Percentiles rank a stretch among this genome's conserved stretches.
These are phyloP conservation scores for Xestia sexstrigata DNA, from an alignment of 2,888 invertebrate genomes.

Conservation along the genomic window DNA sequence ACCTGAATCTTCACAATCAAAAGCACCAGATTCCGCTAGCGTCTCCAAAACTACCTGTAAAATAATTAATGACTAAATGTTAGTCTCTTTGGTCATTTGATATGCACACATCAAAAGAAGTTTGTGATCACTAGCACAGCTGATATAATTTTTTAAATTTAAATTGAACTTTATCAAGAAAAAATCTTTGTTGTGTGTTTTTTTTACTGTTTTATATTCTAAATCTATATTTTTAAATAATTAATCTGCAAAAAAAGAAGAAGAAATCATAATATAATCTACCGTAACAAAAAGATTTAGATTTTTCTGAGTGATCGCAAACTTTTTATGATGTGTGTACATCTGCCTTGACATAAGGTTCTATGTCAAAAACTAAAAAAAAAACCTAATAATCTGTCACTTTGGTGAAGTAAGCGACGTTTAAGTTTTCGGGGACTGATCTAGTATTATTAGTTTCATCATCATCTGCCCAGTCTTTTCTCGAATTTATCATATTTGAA, in stretches of 20 bases:
- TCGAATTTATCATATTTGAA: not conserved
- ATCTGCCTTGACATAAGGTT: not conserved
- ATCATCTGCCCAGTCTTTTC: not conserved
- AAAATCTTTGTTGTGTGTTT: too few species aligned
- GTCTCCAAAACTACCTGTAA: constrained; percentile 29
- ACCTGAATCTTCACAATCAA: constrained; percentile 20
- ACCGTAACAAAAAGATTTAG: too few species aligned
- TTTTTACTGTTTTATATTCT: too few species aligned
- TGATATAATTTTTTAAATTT: too few species aligned
- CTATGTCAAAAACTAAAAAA: not conserved
- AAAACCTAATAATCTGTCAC: not conserved
- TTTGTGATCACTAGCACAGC: too few species aligned
- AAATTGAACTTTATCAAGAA: too few species aligned
- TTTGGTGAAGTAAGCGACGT: not conserved
- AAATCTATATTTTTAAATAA: too few species aligned
- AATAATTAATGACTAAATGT: not conserved
- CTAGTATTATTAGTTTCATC: not conserved
- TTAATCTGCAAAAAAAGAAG: too few species aligned
- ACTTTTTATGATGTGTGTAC: too few species aligned
- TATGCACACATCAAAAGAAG: too few species aligned
- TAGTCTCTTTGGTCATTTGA: not conserved
- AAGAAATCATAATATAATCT: too few species aligned
- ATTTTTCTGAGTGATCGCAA: too few species aligned
- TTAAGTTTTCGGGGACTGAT: not conserved
- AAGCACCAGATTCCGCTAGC: constrained; percentile 30